Conservation (phyloP, 2,888 invertebrate species). For the Aphidoletes aphidimyza region DNA sequence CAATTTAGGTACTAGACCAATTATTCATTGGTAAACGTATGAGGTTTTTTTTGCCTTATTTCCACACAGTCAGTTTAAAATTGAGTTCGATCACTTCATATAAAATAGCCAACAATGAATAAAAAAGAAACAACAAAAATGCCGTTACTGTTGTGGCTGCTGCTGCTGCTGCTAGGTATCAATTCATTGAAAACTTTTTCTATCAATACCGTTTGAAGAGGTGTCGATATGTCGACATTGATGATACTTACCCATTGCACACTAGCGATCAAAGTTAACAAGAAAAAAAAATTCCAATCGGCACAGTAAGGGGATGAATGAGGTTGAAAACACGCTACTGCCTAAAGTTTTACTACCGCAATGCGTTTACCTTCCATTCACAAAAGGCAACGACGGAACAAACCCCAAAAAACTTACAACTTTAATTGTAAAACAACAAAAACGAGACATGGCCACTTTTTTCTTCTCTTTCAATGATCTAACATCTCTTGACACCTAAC, state of each 20-base stretch:
- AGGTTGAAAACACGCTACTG: neutral
- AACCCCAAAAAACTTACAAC: constrained; percentile 5
- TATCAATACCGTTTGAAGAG: constrained; percentile 2
- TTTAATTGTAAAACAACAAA: constrained; percentile 24
- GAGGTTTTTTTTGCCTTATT: no score
- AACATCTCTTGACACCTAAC: neutral
- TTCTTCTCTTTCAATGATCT: neutral
- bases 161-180: neutral
- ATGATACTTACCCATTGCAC: neutral
- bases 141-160: no score
- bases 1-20: no score
- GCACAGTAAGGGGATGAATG: no score
- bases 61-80: no score
- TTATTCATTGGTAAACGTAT: no score
- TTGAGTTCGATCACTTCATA: neutral
- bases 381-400: neutral
- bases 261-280: no score
- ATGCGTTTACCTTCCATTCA: neutral
- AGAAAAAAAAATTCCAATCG: no score
- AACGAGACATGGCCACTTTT: neutral
- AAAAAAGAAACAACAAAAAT: neutral
- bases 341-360: neutral
- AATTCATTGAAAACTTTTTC: constrained; percentile 41
- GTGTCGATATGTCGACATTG: neutral
- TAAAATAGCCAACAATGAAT: neutral